Evolutionary conservation across 1,140 invertebrate genomes (phyloP).

Genomic region (Dinoponera quadriceps): DNA sequence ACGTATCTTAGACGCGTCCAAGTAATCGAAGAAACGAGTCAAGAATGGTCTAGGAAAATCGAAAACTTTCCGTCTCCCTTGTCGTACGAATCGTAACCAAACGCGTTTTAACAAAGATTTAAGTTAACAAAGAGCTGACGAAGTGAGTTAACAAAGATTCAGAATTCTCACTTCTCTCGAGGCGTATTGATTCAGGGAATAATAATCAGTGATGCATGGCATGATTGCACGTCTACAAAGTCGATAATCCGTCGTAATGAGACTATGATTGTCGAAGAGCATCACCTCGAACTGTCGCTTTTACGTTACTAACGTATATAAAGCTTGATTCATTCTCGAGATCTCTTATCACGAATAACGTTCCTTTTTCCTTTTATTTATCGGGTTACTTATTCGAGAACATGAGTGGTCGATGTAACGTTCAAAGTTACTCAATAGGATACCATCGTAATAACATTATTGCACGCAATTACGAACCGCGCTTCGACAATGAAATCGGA

Average conservation of each 20-base stretch:
- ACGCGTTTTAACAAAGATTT: neutral
- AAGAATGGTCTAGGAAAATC: neutral
- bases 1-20: neutral
- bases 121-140: neutral
- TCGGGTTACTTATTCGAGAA: neutral
- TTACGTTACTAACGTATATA: neutral
- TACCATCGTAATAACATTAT: neutral
- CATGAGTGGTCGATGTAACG: neutral
- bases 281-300: neutral
- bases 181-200: neutral
- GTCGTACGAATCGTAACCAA: neutral
- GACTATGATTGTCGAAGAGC: neutral
- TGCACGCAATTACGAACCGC: neutral
- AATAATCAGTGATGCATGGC: neutral
- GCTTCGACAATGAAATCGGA: neutral
- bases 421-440: neutral
- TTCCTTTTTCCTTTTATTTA: neutral
- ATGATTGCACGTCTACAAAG: neutral
- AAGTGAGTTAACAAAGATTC: slow-evolving; percentile 2
- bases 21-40: neutral
- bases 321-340: neutral
- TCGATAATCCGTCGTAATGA: neutral
- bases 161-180: neutral
- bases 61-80: neutral
- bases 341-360: neutral